Evolutionary conservation across 64 coral and sea anemone species (phyloP).

Genomic region (Astreopora myriophthalma): DNA sequence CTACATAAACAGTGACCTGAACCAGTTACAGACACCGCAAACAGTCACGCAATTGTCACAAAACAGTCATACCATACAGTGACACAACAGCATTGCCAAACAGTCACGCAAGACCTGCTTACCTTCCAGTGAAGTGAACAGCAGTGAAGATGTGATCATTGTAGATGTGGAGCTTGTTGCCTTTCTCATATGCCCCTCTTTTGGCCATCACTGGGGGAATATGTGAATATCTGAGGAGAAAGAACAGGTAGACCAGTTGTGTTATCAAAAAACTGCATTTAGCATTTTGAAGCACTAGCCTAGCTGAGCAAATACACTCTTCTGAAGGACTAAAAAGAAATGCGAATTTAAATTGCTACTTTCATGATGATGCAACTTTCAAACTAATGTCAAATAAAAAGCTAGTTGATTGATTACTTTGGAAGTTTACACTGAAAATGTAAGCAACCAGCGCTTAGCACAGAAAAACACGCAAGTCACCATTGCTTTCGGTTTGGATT

Average conservation of each 20-base stretch:
- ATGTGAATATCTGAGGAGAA: conserved; percentile 65
- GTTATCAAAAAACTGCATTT: not conserved
- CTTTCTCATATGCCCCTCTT: conserved; percentile 73
- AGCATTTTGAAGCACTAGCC: too few species aligned
- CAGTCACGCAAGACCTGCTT: too few species aligned
- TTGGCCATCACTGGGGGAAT: conserved; percentile 65
- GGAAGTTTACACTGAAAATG: not conserved
- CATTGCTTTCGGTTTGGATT: too few species aligned
- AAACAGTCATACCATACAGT: not conserved
- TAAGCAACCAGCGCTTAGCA: not conserved
- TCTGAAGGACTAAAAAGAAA: not conserved
- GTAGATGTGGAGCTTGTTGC: conserved; percentile 83
- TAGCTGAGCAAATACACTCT: not conserved
- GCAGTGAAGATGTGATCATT: conserved; percentile 86
- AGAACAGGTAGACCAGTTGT: not conserved
- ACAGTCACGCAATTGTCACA: not conserved
- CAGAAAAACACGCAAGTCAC: too few species aligned
- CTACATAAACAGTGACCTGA: too few species aligned
- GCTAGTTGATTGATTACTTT: too few species aligned
- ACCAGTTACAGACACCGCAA: too few species aligned
- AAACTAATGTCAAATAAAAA: too few species aligned
- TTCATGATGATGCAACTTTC: too few species aligned
- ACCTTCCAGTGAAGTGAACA: conserved; percentile 63
- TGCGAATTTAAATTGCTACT: too few species aligned
- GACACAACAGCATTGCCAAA: too few species aligned